Evolutionary conservation across 2,797 vertebrate genomes (phyloP).

Genomic region (Xyrichtys novacula): DNA sequence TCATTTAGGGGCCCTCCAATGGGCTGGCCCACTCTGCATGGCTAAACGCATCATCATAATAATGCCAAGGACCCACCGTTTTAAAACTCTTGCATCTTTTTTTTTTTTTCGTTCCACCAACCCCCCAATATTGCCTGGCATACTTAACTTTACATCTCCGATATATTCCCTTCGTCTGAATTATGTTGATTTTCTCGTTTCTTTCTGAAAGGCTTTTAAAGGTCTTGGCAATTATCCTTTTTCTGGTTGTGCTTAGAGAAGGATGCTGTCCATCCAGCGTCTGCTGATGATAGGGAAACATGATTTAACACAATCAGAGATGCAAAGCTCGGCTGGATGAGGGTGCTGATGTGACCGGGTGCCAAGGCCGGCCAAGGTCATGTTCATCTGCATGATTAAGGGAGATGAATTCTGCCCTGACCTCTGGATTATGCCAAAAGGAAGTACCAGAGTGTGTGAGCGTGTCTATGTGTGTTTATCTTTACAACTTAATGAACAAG

Average conservation of each 20-base stretch:
- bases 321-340: constrained; percentile 78
- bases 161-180: constrained; percentile 77
- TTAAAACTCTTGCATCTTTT: constrained; percentile 73
- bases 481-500: constrained; percentile 13
- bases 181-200: constrained; percentile 81
- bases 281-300: constrained; percentile 84
- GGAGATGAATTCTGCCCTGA: constrained; percentile 80
- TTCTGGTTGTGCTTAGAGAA: constrained; percentile 76
- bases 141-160: constrained; percentile 67
- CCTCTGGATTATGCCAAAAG: constrained; percentile 73
- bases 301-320: constrained; percentile 85
- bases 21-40: constrained; percentile 80
- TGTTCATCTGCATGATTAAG: constrained; percentile 82
- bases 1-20: constrained; percentile 84
- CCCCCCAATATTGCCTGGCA: constrained; percentile 56
- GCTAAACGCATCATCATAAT: constrained; percentile 83
- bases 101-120: constrained; percentile 45
- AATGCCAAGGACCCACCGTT: constrained; percentile 75
- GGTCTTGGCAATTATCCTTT: constrained; percentile 83
- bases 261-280: constrained; percentile 75
- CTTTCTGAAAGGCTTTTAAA: constrained; percentile 85
- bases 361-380: constrained; percentile 84
- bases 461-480: constrained; percentile 34
- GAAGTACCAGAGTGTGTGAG: constrained; percentile 45
- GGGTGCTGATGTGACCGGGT: constrained; percentile 75